Base-by-base conservation (phyloP, 2,888 invertebrate genomes). In the Agrochola lychnidis region DNA sequence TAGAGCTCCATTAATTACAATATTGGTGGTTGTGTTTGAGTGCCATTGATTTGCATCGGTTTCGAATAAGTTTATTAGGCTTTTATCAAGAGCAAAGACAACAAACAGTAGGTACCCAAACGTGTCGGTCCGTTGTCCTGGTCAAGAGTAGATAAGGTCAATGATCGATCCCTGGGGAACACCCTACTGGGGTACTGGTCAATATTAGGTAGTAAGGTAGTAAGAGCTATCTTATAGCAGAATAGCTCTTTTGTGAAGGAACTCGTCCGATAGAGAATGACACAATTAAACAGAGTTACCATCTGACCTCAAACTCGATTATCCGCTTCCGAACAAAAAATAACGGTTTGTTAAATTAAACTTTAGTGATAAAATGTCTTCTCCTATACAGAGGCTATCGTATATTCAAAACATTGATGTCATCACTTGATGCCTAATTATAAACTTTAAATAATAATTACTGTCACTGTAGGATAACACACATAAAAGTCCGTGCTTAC, bases 361-460 rank as follows among this genome's bases (percentile, higher is more conserved):
- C 85, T 90, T 89, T 79, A 78, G 77, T 80, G 92, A 92, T 94
- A 92, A 91, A 88, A 84, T 89, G 86, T 82, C 78, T 88, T 87
- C 87, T 88, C 83, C 82, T 89, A 89, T 89, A 92, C 89, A 92
- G 88, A 93, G 94, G 94, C 92, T 94, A 94, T 94, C 94, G 82
- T 76, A 51, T 87, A 88, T 89, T 88, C 85, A 90, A 89, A 91
- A 91, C 90, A 91, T 89, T 91, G 90, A 93, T 93, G 91, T 92
- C 92, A 93, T 91, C 90, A 88, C 86, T 87, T 81, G 72, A 78
- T 81, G 73, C 84, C 70, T 83, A 87, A 87, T 86, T 88, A 87
- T 87, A 88, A 84, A 87, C 72, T 87, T 85, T 76, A 82, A 86
- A 86, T 84, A 83, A 86, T 89, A 84, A 85, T 86, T 76, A 85